Percentiles rank a stretch among this genome's conserved stretches.
Evolutionary conservation across 2,113 vertebrate species (phyloP).

Genomic region (Ageneiosus marmoratus): DNA sequence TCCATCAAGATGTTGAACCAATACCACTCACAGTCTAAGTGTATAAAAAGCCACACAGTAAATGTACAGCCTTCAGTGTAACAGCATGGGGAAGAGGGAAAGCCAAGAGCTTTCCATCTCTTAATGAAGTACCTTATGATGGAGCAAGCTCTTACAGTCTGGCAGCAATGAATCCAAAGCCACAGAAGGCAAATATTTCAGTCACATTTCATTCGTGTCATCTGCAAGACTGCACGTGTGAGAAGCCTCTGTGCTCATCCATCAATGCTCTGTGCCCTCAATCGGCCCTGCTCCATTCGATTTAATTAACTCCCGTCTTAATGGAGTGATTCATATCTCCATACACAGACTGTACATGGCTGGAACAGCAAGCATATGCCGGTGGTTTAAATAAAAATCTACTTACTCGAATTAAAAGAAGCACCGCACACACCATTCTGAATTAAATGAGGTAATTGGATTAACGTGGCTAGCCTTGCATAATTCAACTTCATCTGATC

Average conservation of each 20-base stretch:
- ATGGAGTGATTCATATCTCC: constrained; percentile 46
- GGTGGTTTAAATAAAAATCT: constrained; percentile 18
- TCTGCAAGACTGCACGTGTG: not conserved
- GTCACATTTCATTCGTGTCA: constrained; percentile 38
- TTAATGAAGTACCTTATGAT: constrained; percentile 33
- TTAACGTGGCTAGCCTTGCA: not conserved
- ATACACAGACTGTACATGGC: constrained; percentile 27
- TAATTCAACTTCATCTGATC: not conserved
- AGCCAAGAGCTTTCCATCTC: constrained; percentile 24
- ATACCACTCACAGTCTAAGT: not conserved
- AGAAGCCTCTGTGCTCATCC: constrained; percentile 31
- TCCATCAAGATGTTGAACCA: not conserved
- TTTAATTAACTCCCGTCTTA: constrained; percentile 51
- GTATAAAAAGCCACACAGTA: not conserved
- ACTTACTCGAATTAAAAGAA: constrained; percentile 24
- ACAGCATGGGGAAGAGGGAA: constrained; percentile 8
- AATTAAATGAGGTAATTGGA: constrained; percentile 5
- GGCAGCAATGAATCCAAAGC: constrained; percentile 32
- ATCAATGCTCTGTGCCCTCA: constrained; percentile 12
- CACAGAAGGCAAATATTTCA: constrained; percentile 37
- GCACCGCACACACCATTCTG: not conserved
- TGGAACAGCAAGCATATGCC: not conserved
- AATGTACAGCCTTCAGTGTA: constrained; percentile 9
- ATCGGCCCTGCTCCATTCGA: constrained; percentile 31
- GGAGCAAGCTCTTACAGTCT: constrained; percentile 22